Evolutionary conservation across 2,888 invertebrate genomes (phyloP).

Genomic region (Caenorhabditis becei): DNA sequence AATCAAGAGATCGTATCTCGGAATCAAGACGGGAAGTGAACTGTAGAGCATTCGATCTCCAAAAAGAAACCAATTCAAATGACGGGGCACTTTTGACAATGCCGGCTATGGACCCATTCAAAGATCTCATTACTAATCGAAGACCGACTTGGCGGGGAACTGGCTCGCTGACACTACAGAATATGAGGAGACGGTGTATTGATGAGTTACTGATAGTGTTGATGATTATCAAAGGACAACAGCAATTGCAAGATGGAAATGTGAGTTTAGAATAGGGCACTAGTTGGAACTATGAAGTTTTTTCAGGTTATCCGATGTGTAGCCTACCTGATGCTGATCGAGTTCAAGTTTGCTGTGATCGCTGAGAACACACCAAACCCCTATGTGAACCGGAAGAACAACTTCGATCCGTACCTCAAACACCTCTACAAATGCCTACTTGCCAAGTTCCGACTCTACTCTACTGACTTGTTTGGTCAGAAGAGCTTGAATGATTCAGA

Average conservation of each 20-base stretch:
- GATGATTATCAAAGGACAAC: constrained; percentile 43
- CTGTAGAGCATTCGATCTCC: constrained; percentile 12
- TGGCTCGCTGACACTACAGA: constrained; percentile 33
- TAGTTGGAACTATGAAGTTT: background rate
- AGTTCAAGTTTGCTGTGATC: constrained; percentile 28
- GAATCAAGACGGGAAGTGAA: constrained; percentile 21
- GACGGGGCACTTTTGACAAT: constrained; percentile 21
- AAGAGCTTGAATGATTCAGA: constrained; percentile 15
- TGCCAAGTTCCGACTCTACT: constrained; percentile 42
- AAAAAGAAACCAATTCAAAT: background rate
- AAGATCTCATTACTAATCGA: background rate
- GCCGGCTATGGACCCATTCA: constrained; percentile 24
- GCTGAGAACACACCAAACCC: background rate
- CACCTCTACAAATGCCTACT: constrained; percentile 36
- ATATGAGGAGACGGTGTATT: constrained; percentile 37
- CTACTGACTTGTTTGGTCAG: constrained; percentile 19
- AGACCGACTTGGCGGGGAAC: background rate
- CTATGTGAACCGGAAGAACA: background rate
- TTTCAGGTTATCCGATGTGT: constrained; percentile 53
- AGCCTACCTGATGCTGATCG: constrained; percentile 42
- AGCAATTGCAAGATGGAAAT: constrained; percentile 50
- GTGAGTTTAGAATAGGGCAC: constrained; percentile 12
- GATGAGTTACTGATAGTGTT: constrained; percentile 41
- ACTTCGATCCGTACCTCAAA: constrained; percentile 28
- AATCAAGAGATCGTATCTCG: constrained; percentile 7